Evolutionary conservation across 2,797 vertebrate genomes (phyloP).

Genomic region (Lepus oiostolus): DNA sequence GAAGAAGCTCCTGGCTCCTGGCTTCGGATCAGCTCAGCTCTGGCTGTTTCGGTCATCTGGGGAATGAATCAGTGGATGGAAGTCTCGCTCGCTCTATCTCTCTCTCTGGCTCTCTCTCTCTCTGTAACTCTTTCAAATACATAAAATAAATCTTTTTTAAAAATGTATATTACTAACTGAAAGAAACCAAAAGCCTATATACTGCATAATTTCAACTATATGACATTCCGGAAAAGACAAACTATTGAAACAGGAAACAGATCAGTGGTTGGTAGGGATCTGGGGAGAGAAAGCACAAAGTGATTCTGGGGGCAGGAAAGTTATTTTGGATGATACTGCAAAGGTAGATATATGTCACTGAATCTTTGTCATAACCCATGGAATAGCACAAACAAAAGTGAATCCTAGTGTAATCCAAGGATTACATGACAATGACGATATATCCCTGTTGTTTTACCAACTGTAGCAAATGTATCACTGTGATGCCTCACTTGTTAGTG

Average conservation of each 20-base stretch:
- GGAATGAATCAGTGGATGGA: too few species aligned
- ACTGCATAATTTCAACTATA: conserved; percentile 28
- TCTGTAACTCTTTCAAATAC: too few species aligned
- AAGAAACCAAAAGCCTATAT: conserved; percentile 23
- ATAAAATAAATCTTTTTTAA: too few species aligned
- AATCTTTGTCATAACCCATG: neutral
- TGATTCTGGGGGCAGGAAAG: neutral
- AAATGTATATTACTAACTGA: conserved; percentile 15
- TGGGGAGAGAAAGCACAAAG: neutral
- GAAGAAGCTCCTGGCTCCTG: too few species aligned
- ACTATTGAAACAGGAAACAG: neutral
- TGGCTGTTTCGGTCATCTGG: too few species aligned
- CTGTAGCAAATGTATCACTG: neutral
- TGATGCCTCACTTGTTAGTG: neutral
- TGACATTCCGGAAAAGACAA: neutral
- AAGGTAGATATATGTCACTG: neutral
- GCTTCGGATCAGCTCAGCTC: too few species aligned
- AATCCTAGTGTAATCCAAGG: neutral
- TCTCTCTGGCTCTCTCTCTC: too few species aligned
- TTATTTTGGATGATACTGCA: conserved; percentile 15
- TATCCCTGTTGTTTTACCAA: neutral
- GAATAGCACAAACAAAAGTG: neutral
- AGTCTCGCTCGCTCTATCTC: too few species aligned
- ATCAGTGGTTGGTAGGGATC: neutral
- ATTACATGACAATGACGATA: neutral